Evolutionary conservation across 92 coral and sea anemone genomes (phyloP).

Genomic region (Blastomussa wellsi): DNA sequence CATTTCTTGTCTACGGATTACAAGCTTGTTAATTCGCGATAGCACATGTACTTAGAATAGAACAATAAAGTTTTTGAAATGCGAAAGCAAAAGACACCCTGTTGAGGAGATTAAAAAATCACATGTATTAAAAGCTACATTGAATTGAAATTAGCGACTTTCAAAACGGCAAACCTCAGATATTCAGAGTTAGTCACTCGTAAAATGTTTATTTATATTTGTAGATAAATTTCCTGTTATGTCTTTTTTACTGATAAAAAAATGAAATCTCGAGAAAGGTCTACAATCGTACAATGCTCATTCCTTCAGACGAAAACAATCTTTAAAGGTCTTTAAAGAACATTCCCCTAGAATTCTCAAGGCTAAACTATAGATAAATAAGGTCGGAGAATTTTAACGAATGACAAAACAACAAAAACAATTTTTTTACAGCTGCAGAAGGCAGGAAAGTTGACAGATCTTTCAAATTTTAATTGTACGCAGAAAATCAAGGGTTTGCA

Average conservation of each 20-base stretch:
- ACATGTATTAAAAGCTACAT: background rate
- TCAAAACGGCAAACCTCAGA: background rate
- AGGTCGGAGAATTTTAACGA: background rate
- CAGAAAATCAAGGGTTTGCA: conserved; percentile 5
- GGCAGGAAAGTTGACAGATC: background rate
- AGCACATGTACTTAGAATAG: conserved; percentile 15
- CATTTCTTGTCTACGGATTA: background rate
- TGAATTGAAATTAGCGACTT: conserved; percentile 3
- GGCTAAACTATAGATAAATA: background rate
- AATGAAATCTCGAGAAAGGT: background rate
- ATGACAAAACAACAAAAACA: background rate
- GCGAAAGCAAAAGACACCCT: conserved; percentile 1
- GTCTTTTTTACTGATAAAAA: background rate
- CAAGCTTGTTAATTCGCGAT: background rate
- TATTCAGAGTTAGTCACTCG: background rate
- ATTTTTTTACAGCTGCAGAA: background rate
- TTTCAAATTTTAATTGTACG: background rate
- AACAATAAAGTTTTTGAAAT: conserved; percentile 1
- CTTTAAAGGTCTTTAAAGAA: background rate
- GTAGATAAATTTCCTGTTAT: background rate
- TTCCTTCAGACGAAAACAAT: background rate
- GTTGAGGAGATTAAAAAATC: background rate
- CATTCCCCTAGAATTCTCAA: background rate
- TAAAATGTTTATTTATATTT: background rate
- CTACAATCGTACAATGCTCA: background rate